Base-by-base conservation (phyloP, 2,888 invertebrate species). In the Tetanocera ferruginea region DNA sequence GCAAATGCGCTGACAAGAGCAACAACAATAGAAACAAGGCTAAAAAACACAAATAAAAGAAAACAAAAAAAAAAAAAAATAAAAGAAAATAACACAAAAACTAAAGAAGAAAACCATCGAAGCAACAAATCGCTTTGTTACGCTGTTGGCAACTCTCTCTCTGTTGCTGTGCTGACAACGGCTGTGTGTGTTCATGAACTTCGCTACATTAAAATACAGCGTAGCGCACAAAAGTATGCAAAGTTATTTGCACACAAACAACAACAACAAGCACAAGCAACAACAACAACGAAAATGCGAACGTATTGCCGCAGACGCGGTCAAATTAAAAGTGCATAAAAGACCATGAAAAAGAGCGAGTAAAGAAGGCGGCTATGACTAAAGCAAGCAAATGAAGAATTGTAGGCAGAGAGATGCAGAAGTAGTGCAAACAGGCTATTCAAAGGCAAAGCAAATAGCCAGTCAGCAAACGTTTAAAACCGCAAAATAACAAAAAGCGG, bases 1-100 rank as follows among this genome's bases (percentile, higher is more conserved):
- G 80, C 80, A 82, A 80, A 82, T 79, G 82, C 81, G 79, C 76
- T 76, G 82, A 82, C 80, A 64, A 77, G 55, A 76, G 37, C 43
- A 75, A 71, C 74, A 73, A 73, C 49, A 74, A 77, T 43, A 76
- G 25, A 43, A 19, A 28, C 69, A 31, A 37, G 57, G 17, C 66
- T 52, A 17, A 70, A 64, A 28, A 34, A 37, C n/a, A n/a, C n/a
- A 62, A 25, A 52, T 25, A 76, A 4, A 70, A 55, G 23, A 14
- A 62, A 31, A 64, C 62, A 69, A 60, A 62, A 19, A 72, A 71
- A 67, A 55, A n/a, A 19, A 60, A 64, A 66, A 28, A 52, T 5
- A n/a, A 37, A 19, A 5, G 66, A 73, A 69, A 57, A 57, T 5
- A 31, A 52, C 14, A 17, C 31, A 28, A 70, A 25, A 55, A 34